Base-by-base conservation (phyloP, 2,797 vertebrate species). In the Staurois parvus region DNA sequence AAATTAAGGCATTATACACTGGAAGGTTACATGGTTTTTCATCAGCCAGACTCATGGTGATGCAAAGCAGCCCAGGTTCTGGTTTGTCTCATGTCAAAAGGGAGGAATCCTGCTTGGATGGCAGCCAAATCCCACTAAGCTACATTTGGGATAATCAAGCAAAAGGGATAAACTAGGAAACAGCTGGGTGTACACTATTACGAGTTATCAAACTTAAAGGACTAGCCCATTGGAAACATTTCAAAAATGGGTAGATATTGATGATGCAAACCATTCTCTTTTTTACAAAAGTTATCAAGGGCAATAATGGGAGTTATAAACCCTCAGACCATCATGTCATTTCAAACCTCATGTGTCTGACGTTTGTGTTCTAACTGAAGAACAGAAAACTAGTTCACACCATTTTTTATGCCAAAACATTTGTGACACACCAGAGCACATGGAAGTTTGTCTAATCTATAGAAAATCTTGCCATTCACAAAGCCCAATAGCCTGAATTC, bases 51-150 rank as follows among this genome's bases (percentile, higher is more conserved):
- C 40, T 48, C 67, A 72, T 52, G 19, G 72, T 85, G 77, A 80
- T n/a, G 78, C 17, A 64, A 30, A 77, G 62, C 79, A 82, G 85
- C 29, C 40, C 10, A 2, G 24, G 74, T 21, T 86, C 79, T 86
- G 85, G 29, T 83, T 76, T 78, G 52, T 19, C n/a, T 78, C 81
- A 83, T 30, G 17, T 73, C 29, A 74, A 11, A 24, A 19, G 52
- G 34, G 56, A 79, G 69, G 68, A 74, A 78, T 72, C 19, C 30
- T 73, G 40, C 59, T 29, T 83, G 85, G 80, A 79, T 9, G 37
- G 15, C 13, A n/a, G 85, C 80, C 85, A 86, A 66, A n/a, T 28
- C 30, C 40, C 45, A 70, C 45, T 64, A 72, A 70, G 1, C 32
- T 42, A 52, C n/a, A 45, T 40, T 26, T 10, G 5, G 24, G 67